phyloP scores from a whole-genome alignment of 2,797 vertebrate species.

The Pitangus sulphuratus region DNA sequence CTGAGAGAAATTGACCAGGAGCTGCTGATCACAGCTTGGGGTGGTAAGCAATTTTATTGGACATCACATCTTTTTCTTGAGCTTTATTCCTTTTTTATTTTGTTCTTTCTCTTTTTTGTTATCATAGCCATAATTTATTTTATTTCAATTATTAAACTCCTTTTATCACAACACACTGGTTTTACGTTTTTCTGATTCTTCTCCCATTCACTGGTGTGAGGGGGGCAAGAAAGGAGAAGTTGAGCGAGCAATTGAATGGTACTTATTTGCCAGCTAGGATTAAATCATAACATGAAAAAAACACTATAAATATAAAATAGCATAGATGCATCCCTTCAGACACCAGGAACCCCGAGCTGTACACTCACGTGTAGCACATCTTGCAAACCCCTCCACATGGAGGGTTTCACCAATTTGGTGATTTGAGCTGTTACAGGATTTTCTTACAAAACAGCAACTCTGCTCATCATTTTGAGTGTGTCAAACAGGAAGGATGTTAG shows the following conservation, averaged over 20 bases:
- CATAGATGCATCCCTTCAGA: not conserved
- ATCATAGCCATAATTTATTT: not conserved
- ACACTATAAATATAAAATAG: not conserved
- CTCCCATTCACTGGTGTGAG: not conserved
- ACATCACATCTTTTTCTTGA: not conserved
- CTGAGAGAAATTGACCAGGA: not conserved
- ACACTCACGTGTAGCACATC: rapidly evolving
- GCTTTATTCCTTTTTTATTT: not conserved
- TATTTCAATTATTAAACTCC: not conserved
- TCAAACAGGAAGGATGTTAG: not conserved
- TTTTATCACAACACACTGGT: not conserved
- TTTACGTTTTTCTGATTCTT: not conserved
- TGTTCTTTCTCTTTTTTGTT: not conserved
- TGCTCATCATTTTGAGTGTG: not conserved
- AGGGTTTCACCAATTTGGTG: not conserved
- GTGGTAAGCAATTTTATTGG: not conserved
- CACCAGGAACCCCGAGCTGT: not conserved
- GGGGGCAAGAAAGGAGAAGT: rapidly evolving
- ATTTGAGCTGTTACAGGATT: not conserved
- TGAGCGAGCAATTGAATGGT: not conserved
- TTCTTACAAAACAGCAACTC: not conserved
- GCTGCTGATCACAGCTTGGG: rapidly evolving
- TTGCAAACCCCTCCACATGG: not conserved
- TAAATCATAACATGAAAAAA: not conserved
- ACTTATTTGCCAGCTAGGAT: not conserved